phyloP scores from a whole-genome alignment of 2,888 invertebrate species.

The Meghimatium bilineatum region DNA sequence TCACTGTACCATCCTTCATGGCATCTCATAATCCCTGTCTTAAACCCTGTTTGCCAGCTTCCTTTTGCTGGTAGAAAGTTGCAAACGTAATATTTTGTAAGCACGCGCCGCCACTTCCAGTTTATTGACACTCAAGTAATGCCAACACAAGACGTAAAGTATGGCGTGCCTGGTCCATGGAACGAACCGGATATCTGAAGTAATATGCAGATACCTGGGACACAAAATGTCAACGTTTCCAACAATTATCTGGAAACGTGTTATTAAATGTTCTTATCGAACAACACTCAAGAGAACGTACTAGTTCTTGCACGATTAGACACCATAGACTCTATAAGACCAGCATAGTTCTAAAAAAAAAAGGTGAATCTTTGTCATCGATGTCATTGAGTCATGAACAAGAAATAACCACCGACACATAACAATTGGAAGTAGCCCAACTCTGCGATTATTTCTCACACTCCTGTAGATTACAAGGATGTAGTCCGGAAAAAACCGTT shows the following conservation, averaged over 20 bases:
- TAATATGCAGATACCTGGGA: not conserved
- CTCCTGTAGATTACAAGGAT: no score
- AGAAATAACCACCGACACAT: no score
- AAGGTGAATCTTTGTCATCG: no score
- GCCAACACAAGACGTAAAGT: not conserved
- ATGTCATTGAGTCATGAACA: no score
- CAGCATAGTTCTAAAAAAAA: no score
- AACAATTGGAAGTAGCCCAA: no score
- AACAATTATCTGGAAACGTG: not conserved
- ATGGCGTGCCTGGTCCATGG: not conserved
- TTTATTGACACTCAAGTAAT: not conserved
- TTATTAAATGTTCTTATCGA: no score
- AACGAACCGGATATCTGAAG: not conserved
- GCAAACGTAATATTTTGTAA: not conserved
- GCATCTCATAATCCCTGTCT: not conserved
- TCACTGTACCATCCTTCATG: not conserved
- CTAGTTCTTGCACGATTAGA: no score
- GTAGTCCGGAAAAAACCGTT: no score
- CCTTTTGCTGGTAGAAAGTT: not conserved
- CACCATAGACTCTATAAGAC: no score
- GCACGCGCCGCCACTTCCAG: not conserved
- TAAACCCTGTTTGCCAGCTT: not conserved
- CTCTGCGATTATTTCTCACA: no score
- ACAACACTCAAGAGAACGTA: no score
- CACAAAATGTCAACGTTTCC: conserved; percentile 4